Evolutionary conservation across 2,888 invertebrate genomes (phyloP), one percentile per base, ranked within the genome.

Genomic region (Gisinianus flammeolus): DNA sequence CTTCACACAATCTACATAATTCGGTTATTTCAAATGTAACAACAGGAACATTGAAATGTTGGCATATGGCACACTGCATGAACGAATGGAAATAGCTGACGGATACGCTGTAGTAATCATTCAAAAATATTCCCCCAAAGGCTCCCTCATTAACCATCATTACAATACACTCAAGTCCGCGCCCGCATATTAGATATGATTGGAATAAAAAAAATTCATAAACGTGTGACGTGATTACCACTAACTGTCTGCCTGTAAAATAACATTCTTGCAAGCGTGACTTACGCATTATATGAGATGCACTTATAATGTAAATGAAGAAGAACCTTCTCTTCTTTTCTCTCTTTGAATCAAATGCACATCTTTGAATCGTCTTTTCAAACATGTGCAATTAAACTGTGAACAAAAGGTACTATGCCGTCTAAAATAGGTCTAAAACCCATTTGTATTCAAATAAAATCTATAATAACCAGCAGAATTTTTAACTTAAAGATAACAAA

Each of bases 201-300:
- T 24, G 24, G 31, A 26, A 22, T n/a, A 26, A 30, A 19, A 44
- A 33, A 24, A 33, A 35, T 44, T 35, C 26, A 4, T 12, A 35
- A 24, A 24, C 26, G 67, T 67, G 67, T 67, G 31, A 30, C 33
- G 67, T 67, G 67, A 67, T 44, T 68, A 68, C 62, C 44, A 68
- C 64, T 64, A 64, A 6, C 24, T 16, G 4, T 8, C 35, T 35
- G 68, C 44, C 44, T 19, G 19, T 19, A 73, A 73, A n/a, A 73
- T 73, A 24, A 73, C 62, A 62, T 64, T 19, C 62, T 22, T 35
- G 35, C 56, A 68, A 33, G 62, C 73, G 73, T 73, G 73, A 73
- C 73, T 62, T 62, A 22, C 33, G 26, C 35, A 73, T 62, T 73
- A 62, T 31, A 26, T 62, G 12, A 6, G 58, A 67, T 31, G 31